phyloP scores from a whole-genome alignment of 2,113 vertebrate genomes.

The Bagarius yarrelli region DNA sequence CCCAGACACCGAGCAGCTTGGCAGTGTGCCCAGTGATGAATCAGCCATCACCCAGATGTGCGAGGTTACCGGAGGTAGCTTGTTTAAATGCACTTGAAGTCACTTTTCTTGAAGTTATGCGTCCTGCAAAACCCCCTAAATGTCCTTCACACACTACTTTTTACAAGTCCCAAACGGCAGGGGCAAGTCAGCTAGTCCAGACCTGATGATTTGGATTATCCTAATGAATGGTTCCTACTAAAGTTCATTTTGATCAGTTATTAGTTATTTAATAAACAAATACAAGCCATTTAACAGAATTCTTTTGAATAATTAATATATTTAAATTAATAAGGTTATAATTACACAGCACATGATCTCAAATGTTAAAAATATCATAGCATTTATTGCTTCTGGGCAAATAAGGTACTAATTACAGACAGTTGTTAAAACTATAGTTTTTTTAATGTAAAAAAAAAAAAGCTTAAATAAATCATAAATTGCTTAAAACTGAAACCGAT shows the following conservation, averaged over 20 bases:
- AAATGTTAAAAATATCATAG: not conserved
- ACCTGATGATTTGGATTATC: no score
- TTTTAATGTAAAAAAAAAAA: no score
- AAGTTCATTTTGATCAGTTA: not conserved
- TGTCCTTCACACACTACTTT: not conserved
- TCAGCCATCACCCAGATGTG: constrained; percentile 98
- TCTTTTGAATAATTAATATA: not conserved
- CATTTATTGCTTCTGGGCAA: not conserved
- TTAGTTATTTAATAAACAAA: not conserved
- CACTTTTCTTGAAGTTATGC: not conserved
- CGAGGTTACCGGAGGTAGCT: constrained; percentile 93
- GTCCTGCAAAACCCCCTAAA: not conserved
- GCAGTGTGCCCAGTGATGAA: constrained; percentile 93
- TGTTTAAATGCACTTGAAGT: not conserved
- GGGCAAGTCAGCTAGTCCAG: no score
- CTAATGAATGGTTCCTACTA: not conserved
- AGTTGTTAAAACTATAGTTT: no score
- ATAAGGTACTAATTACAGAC: not conserved
- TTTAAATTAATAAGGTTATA: not conserved
- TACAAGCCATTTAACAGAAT: not conserved
- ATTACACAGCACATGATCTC: not conserved
- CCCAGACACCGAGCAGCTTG: constrained; percentile 89
- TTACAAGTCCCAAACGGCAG: not conserved
- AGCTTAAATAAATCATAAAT: no score
- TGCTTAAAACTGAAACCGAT: no score